A percentile compares a stretch with the other conserved stretches of the same genome.
These are phyloP conservation scores for Nanorana parkeri DNA, from an alignment of 2,113 vertebrate species.

Conservation along the genomic window DNA sequence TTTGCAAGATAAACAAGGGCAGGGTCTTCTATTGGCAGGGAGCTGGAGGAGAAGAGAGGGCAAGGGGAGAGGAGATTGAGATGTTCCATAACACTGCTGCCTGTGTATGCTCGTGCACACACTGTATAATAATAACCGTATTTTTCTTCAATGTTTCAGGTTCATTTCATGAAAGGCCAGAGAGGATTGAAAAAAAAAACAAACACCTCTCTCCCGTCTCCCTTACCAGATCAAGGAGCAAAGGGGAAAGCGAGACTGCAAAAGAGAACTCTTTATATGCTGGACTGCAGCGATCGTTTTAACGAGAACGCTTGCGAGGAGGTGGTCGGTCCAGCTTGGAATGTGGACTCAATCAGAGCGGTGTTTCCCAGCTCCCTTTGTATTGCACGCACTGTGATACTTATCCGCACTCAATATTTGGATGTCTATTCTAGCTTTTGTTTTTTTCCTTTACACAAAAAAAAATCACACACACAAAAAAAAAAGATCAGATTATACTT, in stretches of 20 bases:
- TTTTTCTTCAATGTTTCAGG: slow-evolving; percentile 4
- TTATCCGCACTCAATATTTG: slow-evolving; percentile 4
- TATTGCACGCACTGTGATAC: not conserved
- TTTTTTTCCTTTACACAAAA: not conserved
- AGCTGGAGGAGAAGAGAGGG: not conserved
- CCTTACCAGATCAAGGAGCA: slow-evolving; percentile 14
- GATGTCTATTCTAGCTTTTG: slow-evolving; percentile 10
- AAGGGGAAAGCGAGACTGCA: not conserved
- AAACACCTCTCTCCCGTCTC: slow-evolving; percentile 1
- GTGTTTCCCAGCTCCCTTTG: not conserved
- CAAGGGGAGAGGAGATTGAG: not conserved
- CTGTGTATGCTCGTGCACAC: not conserved
- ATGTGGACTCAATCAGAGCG: slow-evolving; percentile 24
- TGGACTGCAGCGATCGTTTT: not conserved
- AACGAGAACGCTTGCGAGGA: not conserved
- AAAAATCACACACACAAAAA: too few species aligned
- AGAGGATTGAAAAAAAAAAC: not conserved
- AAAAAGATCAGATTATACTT: not conserved
- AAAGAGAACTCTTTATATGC: too few species aligned
- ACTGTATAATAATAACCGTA: not conserved
- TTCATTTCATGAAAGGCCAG: not conserved
- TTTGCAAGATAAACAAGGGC: slow-evolving; percentile 37
- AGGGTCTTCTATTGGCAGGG: slow-evolving; percentile 24
- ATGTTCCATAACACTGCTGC: not conserved
- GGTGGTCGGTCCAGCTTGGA: not conserved